Evolutionary conservation across 2,888 invertebrate genomes (phyloP).

Genomic region (Steinernema scapterisci): DNA sequence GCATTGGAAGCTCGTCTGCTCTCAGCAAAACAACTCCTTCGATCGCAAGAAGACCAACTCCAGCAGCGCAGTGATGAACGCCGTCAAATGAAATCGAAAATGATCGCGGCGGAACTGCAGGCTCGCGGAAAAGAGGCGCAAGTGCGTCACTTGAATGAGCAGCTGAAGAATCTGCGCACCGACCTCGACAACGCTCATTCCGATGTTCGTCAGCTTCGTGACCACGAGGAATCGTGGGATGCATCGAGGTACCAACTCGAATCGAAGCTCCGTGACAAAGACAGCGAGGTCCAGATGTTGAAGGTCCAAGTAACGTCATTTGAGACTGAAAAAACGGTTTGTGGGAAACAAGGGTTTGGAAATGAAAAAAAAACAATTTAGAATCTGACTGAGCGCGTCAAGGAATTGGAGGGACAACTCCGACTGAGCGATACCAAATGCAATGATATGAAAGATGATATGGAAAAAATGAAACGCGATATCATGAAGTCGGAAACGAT

Average conservation of each 20-base stretch:
- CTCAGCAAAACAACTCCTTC: constrained; percentile 62
- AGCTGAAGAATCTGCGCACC: constrained; percentile 62
- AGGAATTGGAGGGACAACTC: constrained; percentile 61
- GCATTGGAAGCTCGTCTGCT: constrained; percentile 60
- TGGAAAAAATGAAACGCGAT: constrained; percentile 60
- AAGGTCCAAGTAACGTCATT: constrained; percentile 57
- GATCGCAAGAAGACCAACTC: constrained; percentile 65
- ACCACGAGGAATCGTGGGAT: constrained; percentile 63
- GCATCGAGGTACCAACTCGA: constrained; percentile 60
- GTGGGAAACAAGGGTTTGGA: constrained; percentile 42
- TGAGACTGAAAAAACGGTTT: constrained; percentile 58
- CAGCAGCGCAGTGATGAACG: constrained; percentile 66
- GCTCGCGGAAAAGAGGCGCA: constrained; percentile 67
- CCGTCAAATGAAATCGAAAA: constrained; percentile 63
- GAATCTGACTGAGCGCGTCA: constrained; percentile 59
- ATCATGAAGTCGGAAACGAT: constrained; percentile 58
- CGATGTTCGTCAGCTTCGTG: constrained; percentile 59
- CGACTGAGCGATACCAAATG: constrained; percentile 61
- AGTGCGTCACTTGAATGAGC: constrained; percentile 64
- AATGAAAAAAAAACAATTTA: constrained; percentile 53
- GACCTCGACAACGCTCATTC: constrained; percentile 64
- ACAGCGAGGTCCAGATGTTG: constrained; percentile 57
- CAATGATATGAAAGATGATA: constrained; percentile 60
- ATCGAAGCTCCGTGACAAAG: constrained; percentile 60
- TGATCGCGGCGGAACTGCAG: constrained; percentile 66